phyloP scores from a whole-genome alignment of 2,113 vertebrate genomes.

The Anas platyrhynchos region DNA sequence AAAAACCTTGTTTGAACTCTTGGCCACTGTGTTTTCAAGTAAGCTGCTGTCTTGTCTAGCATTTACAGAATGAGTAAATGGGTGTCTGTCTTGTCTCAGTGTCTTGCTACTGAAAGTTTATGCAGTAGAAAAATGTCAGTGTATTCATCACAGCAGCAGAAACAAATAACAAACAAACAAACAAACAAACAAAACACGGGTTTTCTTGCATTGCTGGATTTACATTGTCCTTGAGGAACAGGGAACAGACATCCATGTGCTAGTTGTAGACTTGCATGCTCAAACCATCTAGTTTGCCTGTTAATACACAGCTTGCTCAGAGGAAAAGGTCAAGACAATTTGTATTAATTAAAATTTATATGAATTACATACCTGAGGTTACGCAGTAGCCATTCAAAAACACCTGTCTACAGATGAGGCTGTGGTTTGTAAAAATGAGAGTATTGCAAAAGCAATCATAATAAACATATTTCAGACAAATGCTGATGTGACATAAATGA shows the following conservation, averaged over 20 bases:
- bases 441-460: background rate
- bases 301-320: background rate
- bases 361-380: background rate
- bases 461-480: background rate
- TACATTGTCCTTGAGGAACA: slow-evolving; percentile 45
- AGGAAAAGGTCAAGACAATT: slow-evolving; percentile 39
- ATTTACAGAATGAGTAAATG: background rate
- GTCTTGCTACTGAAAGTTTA: background rate
- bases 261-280: background rate
- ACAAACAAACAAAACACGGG: background rate
- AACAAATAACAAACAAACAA: background rate
- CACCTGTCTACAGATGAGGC: background rate
- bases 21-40: background rate
- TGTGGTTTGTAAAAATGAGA: background rate
- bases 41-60: background rate
- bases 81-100: background rate
- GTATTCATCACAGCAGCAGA: background rate
- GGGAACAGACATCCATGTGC: background rate
- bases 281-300: background rate
- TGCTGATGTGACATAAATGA: background rate
- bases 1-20: background rate
- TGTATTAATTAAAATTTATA: background rate
- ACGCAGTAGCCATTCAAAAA: background rate
- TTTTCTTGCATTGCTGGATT: slow-evolving; percentile 36
- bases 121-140: slow-evolving; percentile 43